phyloP scores from a whole-genome alignment of 2,888 invertebrate species.

The Monopis laevigella region DNA sequence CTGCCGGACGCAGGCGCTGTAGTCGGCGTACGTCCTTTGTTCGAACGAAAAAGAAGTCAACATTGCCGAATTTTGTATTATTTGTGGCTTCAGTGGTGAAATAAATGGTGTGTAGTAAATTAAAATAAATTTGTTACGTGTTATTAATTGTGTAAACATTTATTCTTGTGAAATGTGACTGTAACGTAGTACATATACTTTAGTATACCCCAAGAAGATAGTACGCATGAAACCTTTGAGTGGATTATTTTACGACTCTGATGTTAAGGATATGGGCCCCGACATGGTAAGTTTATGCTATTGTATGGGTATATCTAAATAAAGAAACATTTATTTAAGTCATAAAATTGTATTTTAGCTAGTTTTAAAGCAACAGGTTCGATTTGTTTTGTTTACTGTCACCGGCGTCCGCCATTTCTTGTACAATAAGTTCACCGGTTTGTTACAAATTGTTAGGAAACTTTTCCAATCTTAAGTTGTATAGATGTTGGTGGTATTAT shows the following conservation, averaged over 20 bases:
- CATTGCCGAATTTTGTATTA: constrained; percentile 54
- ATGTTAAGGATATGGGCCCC: constrained; percentile 84
- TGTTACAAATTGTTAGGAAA: constrained; percentile 16
- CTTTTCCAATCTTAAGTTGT: no score
- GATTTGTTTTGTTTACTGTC: constrained; percentile 70
- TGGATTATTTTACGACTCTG: constrained; percentile 74
- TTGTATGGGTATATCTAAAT: constrained; percentile 19
- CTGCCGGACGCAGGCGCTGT: constrained; percentile 66
- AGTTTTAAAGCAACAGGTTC: constrained; percentile 67
- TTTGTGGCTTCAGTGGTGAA: neutral
- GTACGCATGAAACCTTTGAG: constrained; percentile 75
- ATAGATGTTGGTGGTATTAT: no score
- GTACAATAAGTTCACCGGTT: constrained; percentile 54
- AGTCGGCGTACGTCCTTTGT: constrained; percentile 65
- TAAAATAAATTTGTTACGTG: neutral
- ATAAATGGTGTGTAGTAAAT: constrained; percentile 3
- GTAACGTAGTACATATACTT: constrained; percentile 32
- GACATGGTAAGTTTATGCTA: constrained; percentile 73
- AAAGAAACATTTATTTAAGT: constrained; percentile 43
- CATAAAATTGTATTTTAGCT: constrained; percentile 39
- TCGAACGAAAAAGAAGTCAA: constrained; percentile 67
- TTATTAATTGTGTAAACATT: neutral
- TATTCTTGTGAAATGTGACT: constrained; percentile 3
- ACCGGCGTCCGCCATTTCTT: constrained; percentile 70
- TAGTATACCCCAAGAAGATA: constrained; percentile 47